Percentiles rank a stretch among this genome's conserved stretches.
phyloP scores from a whole-genome alignment of 1,140 invertebrate genomes.

The Heterodera schachtii region DNA sequence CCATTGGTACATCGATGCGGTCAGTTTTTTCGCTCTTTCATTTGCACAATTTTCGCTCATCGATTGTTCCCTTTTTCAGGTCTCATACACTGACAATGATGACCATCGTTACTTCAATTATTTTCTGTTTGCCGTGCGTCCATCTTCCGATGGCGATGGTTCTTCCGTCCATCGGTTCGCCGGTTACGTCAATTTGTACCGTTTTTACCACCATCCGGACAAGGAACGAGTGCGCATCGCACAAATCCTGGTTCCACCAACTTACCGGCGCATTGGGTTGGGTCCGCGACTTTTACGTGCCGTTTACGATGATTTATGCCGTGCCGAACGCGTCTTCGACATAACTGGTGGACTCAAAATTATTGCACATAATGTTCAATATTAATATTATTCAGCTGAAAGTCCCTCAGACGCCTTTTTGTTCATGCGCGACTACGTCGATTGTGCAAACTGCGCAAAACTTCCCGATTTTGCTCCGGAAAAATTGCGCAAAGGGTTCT shows the following conservation, averaged over 20 bases:
- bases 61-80: constrained; percentile 1
- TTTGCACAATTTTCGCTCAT: background rate
- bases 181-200: constrained; percentile 87
- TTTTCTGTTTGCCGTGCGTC: constrained; percentile 73
- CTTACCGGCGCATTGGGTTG: constrained; percentile 71
- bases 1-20: constrained; percentile 90
- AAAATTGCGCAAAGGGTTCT: constrained; percentile 76
- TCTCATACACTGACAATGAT: constrained; percentile 77
- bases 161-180: constrained; percentile 74
- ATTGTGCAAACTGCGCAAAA: constrained; percentile 76
- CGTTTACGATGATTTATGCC: constrained; percentile 79
- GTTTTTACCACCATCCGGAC: constrained; percentile 88
- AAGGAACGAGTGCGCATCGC: constrained; percentile 81
- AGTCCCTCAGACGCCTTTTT: constrained; percentile 87
- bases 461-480: constrained; percentile 75
- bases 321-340: constrained; percentile 76
- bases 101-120: constrained; percentile 90
- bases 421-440: constrained; percentile 83
- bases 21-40: constrained; percentile 34
- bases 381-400: constrained; percentile 73
- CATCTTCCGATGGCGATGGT: constrained; percentile 13
- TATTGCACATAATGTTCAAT: background rate
- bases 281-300: constrained; percentile 77
- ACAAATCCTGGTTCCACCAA: constrained; percentile 61
- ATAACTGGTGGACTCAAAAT: constrained; percentile 74